Evolutionary conservation across 2,888 invertebrate genomes (phyloP).

Genomic region (Ecdyonurus torrentis): DNA sequence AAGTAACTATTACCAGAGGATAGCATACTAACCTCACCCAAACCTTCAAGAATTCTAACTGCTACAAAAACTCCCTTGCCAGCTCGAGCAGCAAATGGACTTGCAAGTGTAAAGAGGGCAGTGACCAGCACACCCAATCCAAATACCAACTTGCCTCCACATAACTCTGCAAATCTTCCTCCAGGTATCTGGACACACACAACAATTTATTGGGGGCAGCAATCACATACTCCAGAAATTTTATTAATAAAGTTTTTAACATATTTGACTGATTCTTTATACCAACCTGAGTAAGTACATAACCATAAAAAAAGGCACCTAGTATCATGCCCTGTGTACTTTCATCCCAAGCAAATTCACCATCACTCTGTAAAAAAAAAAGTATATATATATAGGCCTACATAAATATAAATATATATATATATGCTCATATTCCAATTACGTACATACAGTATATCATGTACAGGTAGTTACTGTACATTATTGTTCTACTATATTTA

Average conservation of each 20-base stretch:
- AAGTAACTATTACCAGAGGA: neutral
- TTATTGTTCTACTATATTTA: too few species aligned
- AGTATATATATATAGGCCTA: too few species aligned
- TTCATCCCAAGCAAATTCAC: constrained; percentile 64
- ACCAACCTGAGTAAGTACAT: constrained; percentile 50
- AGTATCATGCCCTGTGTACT: constrained; percentile 62
- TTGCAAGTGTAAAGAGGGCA: constrained; percentile 63
- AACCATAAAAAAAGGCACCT: constrained; percentile 71
- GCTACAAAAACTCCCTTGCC: constrained; percentile 47
- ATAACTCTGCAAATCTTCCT: constrained; percentile 64
- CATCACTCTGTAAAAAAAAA: constrained; percentile 33
- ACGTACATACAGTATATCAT: too few species aligned
- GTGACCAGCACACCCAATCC: constrained; percentile 67
- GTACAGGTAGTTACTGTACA: too few species aligned
- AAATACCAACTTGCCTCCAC: constrained; percentile 77
- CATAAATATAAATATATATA: too few species aligned
- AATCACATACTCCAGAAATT: neutral
- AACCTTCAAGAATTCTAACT: constrained; percentile 63
- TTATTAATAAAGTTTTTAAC: neutral
- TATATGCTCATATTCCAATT: too few species aligned
- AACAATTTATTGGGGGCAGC: neutral
- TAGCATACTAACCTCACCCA: constrained; percentile 44
- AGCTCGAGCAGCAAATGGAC: constrained; percentile 60
- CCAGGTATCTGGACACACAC: constrained; percentile 47
- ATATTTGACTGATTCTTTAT: neutral